Evolutionary conservation across 2,113 vertebrate species (phyloP), one percentile per base, ranked within the genome.

Genomic region (Psephotus haematonotus): DNA sequence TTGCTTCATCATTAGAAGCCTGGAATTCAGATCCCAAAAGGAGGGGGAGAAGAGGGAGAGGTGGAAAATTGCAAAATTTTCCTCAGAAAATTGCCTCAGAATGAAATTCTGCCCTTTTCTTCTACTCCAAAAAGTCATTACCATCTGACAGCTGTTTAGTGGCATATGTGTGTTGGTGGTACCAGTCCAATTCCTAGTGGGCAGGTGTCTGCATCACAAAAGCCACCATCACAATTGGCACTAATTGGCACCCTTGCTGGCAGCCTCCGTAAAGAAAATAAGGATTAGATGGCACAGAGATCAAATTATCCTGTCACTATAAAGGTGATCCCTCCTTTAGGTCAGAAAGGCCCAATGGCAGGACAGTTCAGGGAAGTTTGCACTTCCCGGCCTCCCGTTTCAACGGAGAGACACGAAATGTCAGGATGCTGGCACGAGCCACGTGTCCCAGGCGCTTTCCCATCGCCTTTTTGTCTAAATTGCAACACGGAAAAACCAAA

Each of bases 161-260:
- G 92, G 96, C 96, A 96, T 97, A 96, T 97, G 96, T 96, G 96
- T 96, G 92, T 96, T 97, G 96, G 96, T 97, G 96, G 96, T 96
- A 97, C 96, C 93, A 96, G 96, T 97, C 96, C 96, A 97, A 97
- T 97, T 97, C 96, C 95, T 96, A 97, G 96, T 96, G 96, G 96
- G 96, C 96, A 97, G 96, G 96, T 97, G 96, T 97, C 96, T 97
- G 96, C 96, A 97, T 94, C 96, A 97, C 96, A 97, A 97, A 97
- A 97, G 96, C 96, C 95, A 96, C 95, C 81, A 96, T 95, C 95
- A 97, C 96, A 97, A 96, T 97, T 96, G 96, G 96, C 95, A 96
- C 96, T 97, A 97, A 97, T 97, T 97, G 96, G 96, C 93, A 96
- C 95, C 91, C 96, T 96, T 93, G 91, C 88, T 90, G 29, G 96